These are phyloP conservation scores for Spatulosminthurus flaviceps DNA, from an alignment of 2,888 invertebrate species.

Conservation along the genomic window DNA sequence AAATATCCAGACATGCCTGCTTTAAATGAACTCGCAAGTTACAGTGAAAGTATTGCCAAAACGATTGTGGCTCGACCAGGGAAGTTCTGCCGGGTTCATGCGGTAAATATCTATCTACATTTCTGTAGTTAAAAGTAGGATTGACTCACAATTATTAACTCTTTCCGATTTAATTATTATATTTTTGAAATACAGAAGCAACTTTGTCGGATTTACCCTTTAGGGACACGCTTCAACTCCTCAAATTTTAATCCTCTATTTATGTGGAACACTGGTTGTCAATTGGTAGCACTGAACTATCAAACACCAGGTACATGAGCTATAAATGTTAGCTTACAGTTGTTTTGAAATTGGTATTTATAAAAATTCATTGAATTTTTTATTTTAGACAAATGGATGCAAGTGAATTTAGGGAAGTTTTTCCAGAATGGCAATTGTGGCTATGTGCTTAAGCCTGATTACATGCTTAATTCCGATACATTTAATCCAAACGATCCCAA, in stretches of 20 bases:
- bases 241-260: slow-evolving; percentile 95
- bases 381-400: slow-evolving; percentile 49
- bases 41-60: no score
- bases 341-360: not conserved
- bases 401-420: slow-evolving; percentile 55
- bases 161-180: no score
- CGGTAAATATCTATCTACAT: no score
- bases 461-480: slow-evolving; percentile 8
- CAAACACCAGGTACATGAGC: slow-evolving; percentile 76
- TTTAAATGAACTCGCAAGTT: no score
- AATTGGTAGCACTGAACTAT: slow-evolving; percentile 97
- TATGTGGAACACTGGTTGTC: slow-evolving; percentile 95
- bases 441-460: slow-evolving; percentile 51
- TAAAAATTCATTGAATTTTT: slow-evolving; percentile 21
- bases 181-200: slow-evolving; percentile 76
- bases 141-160: no score
- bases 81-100: no score
- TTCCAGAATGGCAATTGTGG: slow-evolving; percentile 55
- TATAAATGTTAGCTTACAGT: not conserved
- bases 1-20: no score
- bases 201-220: slow-evolving; percentile 85
- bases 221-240: slow-evolving; percentile 88
- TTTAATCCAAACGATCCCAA: slow-evolving; percentile 36
- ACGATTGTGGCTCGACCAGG: no score
- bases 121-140: no score